Evolutionary conservation across 2,113 vertebrate genomes (phyloP).

Genomic region (Sebastes fasciatus): DNA sequence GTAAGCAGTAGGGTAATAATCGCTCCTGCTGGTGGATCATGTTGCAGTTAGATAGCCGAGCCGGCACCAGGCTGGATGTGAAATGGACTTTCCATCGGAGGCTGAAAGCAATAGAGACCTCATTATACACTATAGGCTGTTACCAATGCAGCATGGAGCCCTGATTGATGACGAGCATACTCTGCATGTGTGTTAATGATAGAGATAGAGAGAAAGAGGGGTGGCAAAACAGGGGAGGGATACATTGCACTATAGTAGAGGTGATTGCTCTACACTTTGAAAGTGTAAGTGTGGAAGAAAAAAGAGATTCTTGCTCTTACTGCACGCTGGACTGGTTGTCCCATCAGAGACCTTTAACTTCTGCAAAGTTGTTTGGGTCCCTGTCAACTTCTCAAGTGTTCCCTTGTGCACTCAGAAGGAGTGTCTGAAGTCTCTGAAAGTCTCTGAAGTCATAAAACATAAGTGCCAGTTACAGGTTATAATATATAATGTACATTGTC

Average conservation of each 20-base stretch:
- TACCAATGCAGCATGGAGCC: slow-evolving; percentile 43
- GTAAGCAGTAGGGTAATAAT: slow-evolving; percentile 51
- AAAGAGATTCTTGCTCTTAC: slow-evolving; percentile 5
- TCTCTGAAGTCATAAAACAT: no score
- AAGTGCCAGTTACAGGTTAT: neutral
- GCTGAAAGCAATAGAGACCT: slow-evolving; percentile 70
- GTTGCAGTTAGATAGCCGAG: slow-evolving; percentile 62
- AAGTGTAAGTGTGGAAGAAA: neutral
- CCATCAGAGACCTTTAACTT: slow-evolving; percentile 39
- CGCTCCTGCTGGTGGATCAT: slow-evolving; percentile 39
- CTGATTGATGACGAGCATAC: slow-evolving; percentile 38
- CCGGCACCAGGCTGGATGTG: slow-evolving; percentile 56
- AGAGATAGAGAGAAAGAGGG: neutral
- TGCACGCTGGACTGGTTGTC: slow-evolving; percentile 5
- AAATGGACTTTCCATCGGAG: slow-evolving; percentile 65
- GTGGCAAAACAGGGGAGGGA: neutral
- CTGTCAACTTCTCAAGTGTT: slow-evolving; percentile 9
- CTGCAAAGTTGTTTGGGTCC: neutral
- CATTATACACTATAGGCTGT: slow-evolving; percentile 59
- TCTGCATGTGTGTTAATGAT: slow-evolving; percentile 7
- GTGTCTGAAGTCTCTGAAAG: no score
- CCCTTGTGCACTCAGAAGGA: neutral
- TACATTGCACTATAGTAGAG: slow-evolving; percentile 5
- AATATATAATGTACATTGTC: neutral
- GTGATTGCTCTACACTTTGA: slow-evolving; percentile 4